phyloP scores from a whole-genome alignment of 2,888 invertebrate genomes.

The Cenopis cana region DNA sequence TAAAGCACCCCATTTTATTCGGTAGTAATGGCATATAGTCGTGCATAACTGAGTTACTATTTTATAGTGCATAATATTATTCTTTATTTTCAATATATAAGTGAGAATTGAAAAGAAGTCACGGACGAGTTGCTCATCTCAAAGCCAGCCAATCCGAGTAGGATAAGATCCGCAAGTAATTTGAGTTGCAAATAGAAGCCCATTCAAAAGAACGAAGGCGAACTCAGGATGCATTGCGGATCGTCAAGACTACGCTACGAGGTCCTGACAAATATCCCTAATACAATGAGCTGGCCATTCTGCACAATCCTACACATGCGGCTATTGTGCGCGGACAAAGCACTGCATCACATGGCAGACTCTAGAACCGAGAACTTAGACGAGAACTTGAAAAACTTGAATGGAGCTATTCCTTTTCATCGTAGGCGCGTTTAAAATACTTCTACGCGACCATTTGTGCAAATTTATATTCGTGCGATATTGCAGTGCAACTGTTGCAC shows the following conservation, averaged over 20 bases:
- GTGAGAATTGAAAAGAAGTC: conserved; percentile 26
- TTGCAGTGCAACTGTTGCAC: conserved; percentile 7
- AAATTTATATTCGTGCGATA: conserved; percentile 30
- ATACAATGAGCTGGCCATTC: conserved; percentile 64
- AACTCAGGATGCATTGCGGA: conserved; percentile 56
- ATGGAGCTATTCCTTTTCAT: conserved; percentile 71
- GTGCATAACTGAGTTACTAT: too few species aligned
- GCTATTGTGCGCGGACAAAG: conserved; percentile 78
- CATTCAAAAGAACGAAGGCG: conserved; percentile 57
- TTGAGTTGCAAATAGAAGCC: conserved; percentile 50
- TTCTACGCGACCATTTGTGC: conserved; percentile 16
- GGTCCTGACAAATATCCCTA: conserved; percentile 67
- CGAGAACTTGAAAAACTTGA: conserved; percentile 76
- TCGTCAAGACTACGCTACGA: conserved; percentile 45
- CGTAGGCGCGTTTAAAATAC: conserved; percentile 46
- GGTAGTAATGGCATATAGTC: too few species aligned
- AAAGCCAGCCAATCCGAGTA: conserved; percentile 27
- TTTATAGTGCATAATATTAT: too few species aligned
- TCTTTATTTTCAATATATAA: conserved; percentile 14
- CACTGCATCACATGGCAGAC: conserved; percentile 68
- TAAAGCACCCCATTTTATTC: too few species aligned
- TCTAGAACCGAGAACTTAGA: conserved; percentile 71
- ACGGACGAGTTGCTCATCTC: conserved; percentile 23
- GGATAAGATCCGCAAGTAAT: conserved; percentile 54
- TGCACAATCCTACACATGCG: conserved; percentile 74